Percentiles rank a stretch among this genome's conserved stretches.
Evolutionary conservation across 1,140 invertebrate genomes (phyloP).

Genomic region (Zaprionus gabonicus): DNA sequence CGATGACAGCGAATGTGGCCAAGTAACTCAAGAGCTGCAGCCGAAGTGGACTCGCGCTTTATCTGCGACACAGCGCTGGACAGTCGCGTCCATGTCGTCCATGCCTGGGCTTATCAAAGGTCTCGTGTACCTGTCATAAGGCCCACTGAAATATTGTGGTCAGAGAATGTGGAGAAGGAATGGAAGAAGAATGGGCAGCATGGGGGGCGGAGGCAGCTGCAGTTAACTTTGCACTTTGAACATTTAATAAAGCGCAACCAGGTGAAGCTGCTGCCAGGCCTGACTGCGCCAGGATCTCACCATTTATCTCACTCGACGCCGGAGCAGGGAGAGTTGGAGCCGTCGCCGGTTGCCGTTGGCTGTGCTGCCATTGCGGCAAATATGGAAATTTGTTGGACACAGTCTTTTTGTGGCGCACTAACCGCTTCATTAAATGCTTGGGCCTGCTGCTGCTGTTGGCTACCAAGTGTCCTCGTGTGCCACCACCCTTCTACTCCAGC

Average conservation of each 20-base stretch:
- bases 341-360: slow-evolving; percentile 16
- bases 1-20: slow-evolving; percentile 15
- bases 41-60: slow-evolving; percentile 38
- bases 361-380: slow-evolving; percentile 12
- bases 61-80: slow-evolving; percentile 50
- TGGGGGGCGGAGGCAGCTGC: background rate
- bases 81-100: slow-evolving; percentile 36
- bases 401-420: slow-evolving; percentile 28
- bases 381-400: slow-evolving; percentile 26
- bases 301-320: slow-evolving; percentile 75
- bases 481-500: background rate
- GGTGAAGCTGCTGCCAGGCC: slow-evolving; percentile 1
- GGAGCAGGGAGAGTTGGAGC: background rate
- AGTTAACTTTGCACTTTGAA: slow-evolving; percentile 8
- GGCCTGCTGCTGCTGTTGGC: slow-evolving; percentile 28
- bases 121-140: slow-evolving; percentile 77
- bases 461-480: slow-evolving; percentile 53
- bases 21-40: slow-evolving; percentile 18
- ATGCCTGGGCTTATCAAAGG: slow-evolving; percentile 66
- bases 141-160: slow-evolving; percentile 74
- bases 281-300: slow-evolving; percentile 28
- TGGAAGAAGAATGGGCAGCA: background rate
- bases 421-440: slow-evolving; percentile 77
- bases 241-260: slow-evolving; percentile 4
- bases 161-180: slow-evolving; percentile 19